A percentile compares a stretch with the other conserved stretches of the same genome.
Evolutionary conservation across 2,888 invertebrate species (phyloP).

Genomic region (Julus scandinavius): DNA sequence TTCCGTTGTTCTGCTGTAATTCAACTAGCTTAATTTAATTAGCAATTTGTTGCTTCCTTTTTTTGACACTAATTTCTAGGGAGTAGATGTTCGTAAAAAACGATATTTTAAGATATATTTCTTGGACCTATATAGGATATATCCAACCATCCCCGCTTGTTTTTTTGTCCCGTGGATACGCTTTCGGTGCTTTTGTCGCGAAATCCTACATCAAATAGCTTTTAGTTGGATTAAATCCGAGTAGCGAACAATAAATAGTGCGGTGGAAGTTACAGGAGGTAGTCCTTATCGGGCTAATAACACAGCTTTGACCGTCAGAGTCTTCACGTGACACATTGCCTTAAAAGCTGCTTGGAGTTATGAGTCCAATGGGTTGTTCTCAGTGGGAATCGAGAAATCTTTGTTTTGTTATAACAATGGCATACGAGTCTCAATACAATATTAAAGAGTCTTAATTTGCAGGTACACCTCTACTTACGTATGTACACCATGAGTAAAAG

Average conservation of each 20-base stretch:
- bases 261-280: background rate
- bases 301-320: background rate
- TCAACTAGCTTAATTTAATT: constrained; percentile 26
- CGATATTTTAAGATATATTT: constrained; percentile 7
- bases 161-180: constrained; percentile 15
- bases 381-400: no score
- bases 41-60: constrained; percentile 20
- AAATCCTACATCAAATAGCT: constrained; percentile 33
- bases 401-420: no score
- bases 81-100: background rate
- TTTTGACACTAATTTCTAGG: constrained; percentile 18
- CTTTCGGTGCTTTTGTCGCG: constrained; percentile 20
- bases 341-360: background rate
- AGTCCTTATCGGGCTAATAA: constrained; percentile 16
- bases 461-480: no score
- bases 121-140: background rate
- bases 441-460: no score
- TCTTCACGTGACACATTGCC: background rate
- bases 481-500: no score
- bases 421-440: no score
- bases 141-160: background rate
- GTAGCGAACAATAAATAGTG: constrained; percentile 19
- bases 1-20: background rate
- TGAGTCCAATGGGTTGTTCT: background rate
- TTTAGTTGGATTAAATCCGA: background rate